Evolutionary conservation across 2,888 invertebrate genomes (phyloP), one percentile per base, ranked within the genome.

Genomic region (Gonocerus acuteangulatus): DNA sequence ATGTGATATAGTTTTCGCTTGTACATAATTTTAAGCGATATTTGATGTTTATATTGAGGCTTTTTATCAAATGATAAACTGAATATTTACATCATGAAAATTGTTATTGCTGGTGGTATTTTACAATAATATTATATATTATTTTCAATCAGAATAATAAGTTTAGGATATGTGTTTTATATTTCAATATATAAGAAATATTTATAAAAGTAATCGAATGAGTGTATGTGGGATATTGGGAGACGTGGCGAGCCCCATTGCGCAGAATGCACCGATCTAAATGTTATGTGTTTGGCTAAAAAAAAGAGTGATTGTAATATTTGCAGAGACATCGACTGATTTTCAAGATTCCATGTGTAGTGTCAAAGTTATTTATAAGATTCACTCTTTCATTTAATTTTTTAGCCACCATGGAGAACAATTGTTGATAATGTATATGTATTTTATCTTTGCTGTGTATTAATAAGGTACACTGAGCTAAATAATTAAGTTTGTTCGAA

Each of bases 281-380:
- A 32, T 32, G 47, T 22, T 21, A 39, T 42, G 45, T 56, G 44
- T 32, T 48, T 27, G 27, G 48, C 58, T 58, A 56, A 42, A 45
- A 27, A 22, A 34, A 32, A 47, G 58, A 58, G 48, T 58, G 45
- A 47, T 47, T 32, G 45, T 36, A 39, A 48, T 58, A 39, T 58
- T 45, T 58, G 58, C 34, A 58, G 47, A 58, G 62, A 64, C 64
- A 64, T 64, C 64, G 64, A 64, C 64, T 64, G 64, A 64, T 64
- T 62, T 54, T 62, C 60, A 62, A 64, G 60, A 64, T 64, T 62
- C 64, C 64, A 64, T 64, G 60, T 51, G 62, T 64, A 64, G 64
- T 64, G 64, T 64, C 64, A 64, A 62, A 62, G 42, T 56, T 47
- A 58, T 47, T 45, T 58, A 42, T 58, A 58, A 58, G 34, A 48